Base-by-base conservation (phyloP, 2,113 vertebrate species). In the Amblyopsis rosae region DNA sequence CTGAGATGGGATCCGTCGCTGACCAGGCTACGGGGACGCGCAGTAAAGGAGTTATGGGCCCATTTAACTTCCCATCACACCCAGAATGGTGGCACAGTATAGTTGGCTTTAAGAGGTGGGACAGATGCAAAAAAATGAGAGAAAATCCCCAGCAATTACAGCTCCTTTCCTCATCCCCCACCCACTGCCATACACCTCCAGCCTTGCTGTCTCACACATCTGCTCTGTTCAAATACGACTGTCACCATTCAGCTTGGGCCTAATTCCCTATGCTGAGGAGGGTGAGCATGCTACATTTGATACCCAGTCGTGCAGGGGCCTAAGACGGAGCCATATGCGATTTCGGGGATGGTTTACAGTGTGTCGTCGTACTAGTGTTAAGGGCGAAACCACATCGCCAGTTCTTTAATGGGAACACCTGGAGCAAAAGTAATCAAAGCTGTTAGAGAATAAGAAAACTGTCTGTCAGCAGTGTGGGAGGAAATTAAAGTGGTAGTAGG, bases 31-130 rank as follows among this genome's bases (percentile, higher is more conserved):
- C 76, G 81, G 76, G 78, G 77, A 83, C 81, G 62, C 77, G 67
- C 76, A 68, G 64, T 82, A 90, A 89, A 92, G 90, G 88, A 88
- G 73, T 92, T 90, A 92, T 87, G 84, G 77, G 82, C 71, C 84
- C 89, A 89, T 92, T 91, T 89, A 81, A 81, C 83, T 85, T 80
- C 81, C 87, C 89, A 88, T 88, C 86, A 87, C 79, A 81, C 73
- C 70, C 75, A 73, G 74, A 67, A 81, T 49, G 69, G 61, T 54
- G 55, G 62, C 72, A 63, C 53, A 64, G 54, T 33, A 64, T 41
- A 61, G 63, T 59, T n/a, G 53, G 70, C 51, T 62, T 12, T 54
- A 50, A 48, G 60, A 9, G 12, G 55, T 45, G 41, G 65, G 66
- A 41, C 56, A 10, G 5, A 61, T 66, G 72, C 13, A 12, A 3